Evolutionary conservation across 2,797 vertebrate species (phyloP), one percentile per base, ranked within the genome.

Genomic region (Champsocephalus esox): DNA sequence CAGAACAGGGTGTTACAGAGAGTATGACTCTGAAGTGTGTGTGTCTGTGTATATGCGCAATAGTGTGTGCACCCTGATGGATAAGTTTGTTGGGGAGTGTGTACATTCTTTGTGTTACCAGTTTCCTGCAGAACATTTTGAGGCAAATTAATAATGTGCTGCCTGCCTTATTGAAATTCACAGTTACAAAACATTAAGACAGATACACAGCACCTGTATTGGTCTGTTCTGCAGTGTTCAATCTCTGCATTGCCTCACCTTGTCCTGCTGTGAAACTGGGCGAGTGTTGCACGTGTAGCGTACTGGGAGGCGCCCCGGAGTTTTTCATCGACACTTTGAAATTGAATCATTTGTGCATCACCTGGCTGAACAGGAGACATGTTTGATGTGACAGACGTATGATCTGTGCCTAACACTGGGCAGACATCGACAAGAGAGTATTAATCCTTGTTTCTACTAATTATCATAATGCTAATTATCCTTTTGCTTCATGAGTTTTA

Each of bases 241-340:
- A 45, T 63, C 46, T 6, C 49, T 9, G 14, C 43, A 13, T 82
- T 73, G 66, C 66, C 75, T 80, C 64, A 10, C 65, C 48, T 62
- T 59, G 38, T 80, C 66, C 83, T 80, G 72, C 82, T 85, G 77
- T 79, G 88, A 88, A 88, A 88, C 74, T 48, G 70, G 80, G 21
- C 45, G 24, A 55, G 49, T 82, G 77, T 80, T 59, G 66, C 85
- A 84, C 56, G 67, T 4, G 12, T 83, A 86, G 67, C 5, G 12
- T 83, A 86, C 72, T 77, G 83, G 76, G 77, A 73, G 80, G 70
- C 78, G 77, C 68, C 74, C 63, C n/a, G 32, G 76, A 75, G 76
- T 81, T 93, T 88, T 92, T 90, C 89, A 92, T 93, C 87, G 90
- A 88, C 91, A 82, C 85, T 86, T 82, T 75, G 58, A 77, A 78